Conservation (phyloP, 2,113 vertebrate species). For the Elachura formosa region DNA sequence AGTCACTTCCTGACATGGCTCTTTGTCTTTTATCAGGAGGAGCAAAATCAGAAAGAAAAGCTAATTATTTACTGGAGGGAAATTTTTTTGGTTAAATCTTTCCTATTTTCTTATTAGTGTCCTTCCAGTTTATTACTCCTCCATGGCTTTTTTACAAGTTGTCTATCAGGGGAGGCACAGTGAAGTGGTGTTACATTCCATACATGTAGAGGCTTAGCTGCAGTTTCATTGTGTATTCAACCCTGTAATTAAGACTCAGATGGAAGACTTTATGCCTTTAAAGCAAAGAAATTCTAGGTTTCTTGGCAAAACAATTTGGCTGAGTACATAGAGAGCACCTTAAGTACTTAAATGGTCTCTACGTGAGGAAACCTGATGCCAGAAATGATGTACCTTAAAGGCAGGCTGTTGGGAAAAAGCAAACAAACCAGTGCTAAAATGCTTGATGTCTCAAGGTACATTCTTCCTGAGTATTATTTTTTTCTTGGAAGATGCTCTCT, state of each 20-base stretch:
- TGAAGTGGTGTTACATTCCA: constrained; percentile 70
- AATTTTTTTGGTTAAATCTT: neutral
- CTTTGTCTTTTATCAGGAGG: constrained; percentile 11
- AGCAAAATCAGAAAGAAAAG: neutral
- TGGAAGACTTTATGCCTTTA: constrained; percentile 66
- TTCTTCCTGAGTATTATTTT: constrained; percentile 29
- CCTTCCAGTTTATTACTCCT: constrained; percentile 52
- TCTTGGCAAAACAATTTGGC: constrained; percentile 60
- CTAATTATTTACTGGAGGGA: constrained; percentile 32
- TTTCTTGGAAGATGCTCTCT: constrained; percentile 38
- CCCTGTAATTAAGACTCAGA: constrained; percentile 72
- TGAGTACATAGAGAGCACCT: constrained; percentile 53
- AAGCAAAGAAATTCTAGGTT: constrained; percentile 69
- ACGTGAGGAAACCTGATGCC: constrained; percentile 55
- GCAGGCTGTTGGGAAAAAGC: constrained; percentile 47
- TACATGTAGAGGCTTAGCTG: constrained; percentile 70
- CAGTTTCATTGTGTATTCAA: constrained; percentile 69
- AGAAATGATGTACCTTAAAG: constrained; percentile 60
- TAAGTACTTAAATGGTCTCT: constrained; percentile 64
- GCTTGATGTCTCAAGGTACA: constrained; percentile 22
- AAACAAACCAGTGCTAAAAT: constrained; percentile 5
- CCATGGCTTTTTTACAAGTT: constrained; percentile 56
- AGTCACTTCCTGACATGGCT: constrained; percentile 28
- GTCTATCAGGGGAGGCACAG: constrained; percentile 60
- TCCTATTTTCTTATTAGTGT: constrained; percentile 40